Evolutionary conservation across 1,140 invertebrate genomes (phyloP), one percentile per base, ranked within the genome.

Genomic region (Eriosoma lanigerum): DNA sequence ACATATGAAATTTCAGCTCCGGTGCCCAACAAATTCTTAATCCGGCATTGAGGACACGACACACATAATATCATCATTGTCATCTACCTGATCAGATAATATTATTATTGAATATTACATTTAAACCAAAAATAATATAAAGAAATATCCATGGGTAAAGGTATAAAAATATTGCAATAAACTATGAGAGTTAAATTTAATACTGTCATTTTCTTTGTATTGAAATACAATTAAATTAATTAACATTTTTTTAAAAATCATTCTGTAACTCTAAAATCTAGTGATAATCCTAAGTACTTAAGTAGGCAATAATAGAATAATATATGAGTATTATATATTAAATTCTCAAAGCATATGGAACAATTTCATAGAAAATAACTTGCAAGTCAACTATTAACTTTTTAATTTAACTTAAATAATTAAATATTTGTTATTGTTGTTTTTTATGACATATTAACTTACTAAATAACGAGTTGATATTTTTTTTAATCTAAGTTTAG

Each of bases 171-270:
- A 60, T 60, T 15, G 58, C 5, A 32, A 62, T 62, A 62, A 4
- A 29, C 15, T 62, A 62, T 15, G 26, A 62, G 58, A 62, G 29
- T 62, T 62, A 62, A 62, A 62, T 58, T 58, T 26, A 58, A 58
- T n/a, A n/a, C 56, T 58, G 26, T 62, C 58, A 32, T 15, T 32
- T 62, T 21, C n/a, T 62, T 62, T 62, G 2, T 32, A 4, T n/a
- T 8, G 19, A 62, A 32, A 62, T 29, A 26, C 15, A 62, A 10
- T 58, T 26, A 58, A n/a, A n/a, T 58, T 15, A 15, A 32, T 62
- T 21, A 3, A 62, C 32, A 32, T 17, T 62, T 32, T 62, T 29
- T 12, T 32, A 21, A 32, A 62, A 32, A 62, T 32, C 19, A 6
- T 19, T 32, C 2, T 62, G 58, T 64, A 19, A 17, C 17, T 38